Evolutionary conservation across 2,113 vertebrate genomes (phyloP).

Genomic region (Cricetomys ansorgei): DNA sequence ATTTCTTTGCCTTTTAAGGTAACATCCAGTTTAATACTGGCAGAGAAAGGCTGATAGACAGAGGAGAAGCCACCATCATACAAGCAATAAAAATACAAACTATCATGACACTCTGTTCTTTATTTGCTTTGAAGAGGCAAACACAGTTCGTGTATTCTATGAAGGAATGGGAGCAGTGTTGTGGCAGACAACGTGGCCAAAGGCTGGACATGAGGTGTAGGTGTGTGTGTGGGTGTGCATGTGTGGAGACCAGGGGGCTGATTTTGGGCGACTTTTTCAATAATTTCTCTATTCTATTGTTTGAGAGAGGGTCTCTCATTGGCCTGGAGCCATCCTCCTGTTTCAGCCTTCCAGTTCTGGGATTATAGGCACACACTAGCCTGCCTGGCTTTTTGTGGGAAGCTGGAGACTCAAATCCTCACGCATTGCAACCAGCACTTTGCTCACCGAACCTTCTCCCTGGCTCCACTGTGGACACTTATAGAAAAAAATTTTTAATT

Average conservation of each 20-base stretch:
- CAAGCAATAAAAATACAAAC: slow-evolving; percentile 47
- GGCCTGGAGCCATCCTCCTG: not conserved
- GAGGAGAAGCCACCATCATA: not conserved
- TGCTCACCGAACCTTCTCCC: not conserved
- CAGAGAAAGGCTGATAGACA: not conserved
- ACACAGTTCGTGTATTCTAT: slow-evolving; percentile 14
- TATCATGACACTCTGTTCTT: slow-evolving; percentile 21
- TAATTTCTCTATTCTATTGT: not conserved
- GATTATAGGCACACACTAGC: not conserved
- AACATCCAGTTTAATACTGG: slow-evolving; percentile 40
- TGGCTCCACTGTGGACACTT: not conserved
- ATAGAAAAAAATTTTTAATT: not conserved
- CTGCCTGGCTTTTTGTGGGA: not conserved
- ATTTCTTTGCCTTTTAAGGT: slow-evolving; percentile 81
- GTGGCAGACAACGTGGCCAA: not conserved
- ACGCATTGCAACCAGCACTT: not conserved
- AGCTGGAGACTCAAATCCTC: not conserved
- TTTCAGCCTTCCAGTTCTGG: not conserved
- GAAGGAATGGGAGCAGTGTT: not conserved
- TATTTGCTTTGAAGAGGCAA: slow-evolving; percentile 14
- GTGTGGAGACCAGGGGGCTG: not conserved
- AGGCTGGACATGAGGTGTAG: not conserved
- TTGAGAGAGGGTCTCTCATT: not conserved
- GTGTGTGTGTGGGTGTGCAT: not conserved
- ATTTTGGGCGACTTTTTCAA: too few species aligned